These are phyloP conservation scores for Xiphias gladius DNA, from an alignment of 2,113 vertebrate genomes.

Conservation along the genomic window DNA sequence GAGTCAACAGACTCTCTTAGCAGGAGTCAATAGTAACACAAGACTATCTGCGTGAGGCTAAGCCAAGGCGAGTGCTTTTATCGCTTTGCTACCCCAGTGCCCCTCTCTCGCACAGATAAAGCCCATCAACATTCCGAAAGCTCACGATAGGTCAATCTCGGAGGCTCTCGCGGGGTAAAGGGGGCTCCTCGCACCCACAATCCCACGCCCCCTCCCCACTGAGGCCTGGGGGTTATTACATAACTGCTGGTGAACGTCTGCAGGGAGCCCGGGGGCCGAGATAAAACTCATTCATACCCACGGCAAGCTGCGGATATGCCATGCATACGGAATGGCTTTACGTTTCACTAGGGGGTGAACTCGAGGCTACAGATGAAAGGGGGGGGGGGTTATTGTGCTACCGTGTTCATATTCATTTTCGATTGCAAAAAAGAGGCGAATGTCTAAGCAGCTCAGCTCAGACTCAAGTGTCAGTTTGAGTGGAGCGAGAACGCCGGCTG, in stretches of 20 bases:
- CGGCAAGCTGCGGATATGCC: constrained; percentile 1
- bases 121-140: constrained; percentile 44
- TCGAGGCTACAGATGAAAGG: background rate
- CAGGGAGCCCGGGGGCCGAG: constrained; percentile 46
- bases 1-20: background rate
- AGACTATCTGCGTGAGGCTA: background rate
- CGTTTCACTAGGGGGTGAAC: background rate
- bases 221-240: constrained; percentile 58
- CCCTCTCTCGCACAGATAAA: constrained; percentile 16
- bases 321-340: constrained; percentile 38
- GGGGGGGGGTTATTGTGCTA: no score
- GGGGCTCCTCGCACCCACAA: constrained; percentile 43
- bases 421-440: background rate
- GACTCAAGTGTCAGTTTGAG: constrained; percentile 16
- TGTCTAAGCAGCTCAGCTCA: no score
- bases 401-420: background rate
- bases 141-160: constrained; percentile 22
- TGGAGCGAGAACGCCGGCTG: background rate
- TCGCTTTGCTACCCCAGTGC: background rate
- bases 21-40: background rate
- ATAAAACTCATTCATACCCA: constrained; percentile 54
- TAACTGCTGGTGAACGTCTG: constrained; percentile 58
- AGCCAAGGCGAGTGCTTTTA: background rate
- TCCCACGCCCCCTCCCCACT: constrained; percentile 59
- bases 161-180: constrained; percentile 37